These are phyloP conservation scores for Dipodomys ordii DNA, from an alignment of 2,113 vertebrate species.

Conservation along the genomic window DNA sequence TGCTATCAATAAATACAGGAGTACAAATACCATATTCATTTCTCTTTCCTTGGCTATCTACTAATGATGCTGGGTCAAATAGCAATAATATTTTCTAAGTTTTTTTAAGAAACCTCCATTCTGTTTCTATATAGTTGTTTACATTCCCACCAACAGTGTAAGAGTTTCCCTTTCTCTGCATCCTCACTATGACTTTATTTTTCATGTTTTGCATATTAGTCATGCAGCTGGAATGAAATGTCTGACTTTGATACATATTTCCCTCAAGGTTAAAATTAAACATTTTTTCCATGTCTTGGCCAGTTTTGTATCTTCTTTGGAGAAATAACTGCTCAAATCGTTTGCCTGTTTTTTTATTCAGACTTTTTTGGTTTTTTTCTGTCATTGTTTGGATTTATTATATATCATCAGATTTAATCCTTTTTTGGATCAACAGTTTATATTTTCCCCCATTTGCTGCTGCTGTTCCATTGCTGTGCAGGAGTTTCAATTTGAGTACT, in stretches of 20 bases:
- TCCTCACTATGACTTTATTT: neutral
- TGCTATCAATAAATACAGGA: neutral
- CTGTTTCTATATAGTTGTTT: neutral
- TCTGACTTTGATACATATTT: neutral
- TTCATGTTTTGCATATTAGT: neutral
- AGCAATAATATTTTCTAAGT: neutral
- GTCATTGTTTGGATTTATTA: neutral
- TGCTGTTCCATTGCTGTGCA: neutral
- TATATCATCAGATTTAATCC: neutral
- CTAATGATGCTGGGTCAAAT: neutral
- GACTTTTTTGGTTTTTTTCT: neutral
- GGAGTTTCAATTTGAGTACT: neutral
- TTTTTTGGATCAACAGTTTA: neutral
- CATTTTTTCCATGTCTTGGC: neutral
- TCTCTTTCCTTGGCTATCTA: no score
- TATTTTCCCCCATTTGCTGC: no score
- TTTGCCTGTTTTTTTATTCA: neutral
- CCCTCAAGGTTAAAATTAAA: neutral
- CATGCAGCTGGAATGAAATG: neutral
- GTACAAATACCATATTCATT: neutral
- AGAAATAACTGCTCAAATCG: neutral
- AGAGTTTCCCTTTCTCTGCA: neutral
- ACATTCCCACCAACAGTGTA: neutral
- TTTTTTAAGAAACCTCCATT: neutral
- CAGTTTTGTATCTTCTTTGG: neutral